Evolutionary conservation across 37 sponge, comb jelly and placozoan genomes (phyloP).

Genomic region (Ianthella basta): DNA sequence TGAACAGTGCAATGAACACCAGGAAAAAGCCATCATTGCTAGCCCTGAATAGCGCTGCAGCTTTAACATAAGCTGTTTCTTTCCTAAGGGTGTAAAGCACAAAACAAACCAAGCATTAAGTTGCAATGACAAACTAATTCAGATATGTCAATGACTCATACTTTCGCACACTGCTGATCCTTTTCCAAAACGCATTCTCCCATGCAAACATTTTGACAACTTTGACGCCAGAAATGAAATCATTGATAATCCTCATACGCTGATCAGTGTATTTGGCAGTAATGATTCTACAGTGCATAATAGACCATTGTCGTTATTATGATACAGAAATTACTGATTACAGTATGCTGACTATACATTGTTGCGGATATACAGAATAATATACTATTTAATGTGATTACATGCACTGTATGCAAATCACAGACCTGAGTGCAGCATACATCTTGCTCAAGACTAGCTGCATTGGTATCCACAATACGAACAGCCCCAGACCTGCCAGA

Average conservation of each 20-base stretch:
- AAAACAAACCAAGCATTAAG: too few relatives aligned
- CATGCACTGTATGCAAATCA: too few relatives aligned
- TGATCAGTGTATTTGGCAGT: too few relatives aligned
- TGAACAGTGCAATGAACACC: slow-evolving; percentile 43
- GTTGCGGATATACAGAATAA: too few relatives aligned
- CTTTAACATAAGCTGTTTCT: slow-evolving; percentile 37
- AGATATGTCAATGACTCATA: too few relatives aligned
- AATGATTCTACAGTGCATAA: too few relatives aligned
- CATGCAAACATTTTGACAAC: slow-evolving; percentile 40
- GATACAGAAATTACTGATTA: too few relatives aligned
- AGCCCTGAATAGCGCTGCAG: slow-evolving; percentile 50
- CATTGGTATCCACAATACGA: slow-evolving; percentile 11
- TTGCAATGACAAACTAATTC: too few relatives aligned
- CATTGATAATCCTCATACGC: too few relatives aligned
- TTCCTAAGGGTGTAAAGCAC: slow-evolving; percentile 29
- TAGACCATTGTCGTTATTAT: background rate
- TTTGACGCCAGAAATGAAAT: background rate
- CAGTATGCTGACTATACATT: too few relatives aligned
- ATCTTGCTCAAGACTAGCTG: slow-evolving; percentile 5
- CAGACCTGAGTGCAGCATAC: background rate
- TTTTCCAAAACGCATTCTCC: slow-evolving; percentile 32
- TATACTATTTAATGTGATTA: too few relatives aligned
- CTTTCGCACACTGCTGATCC: background rate
- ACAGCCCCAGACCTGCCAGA: slow-evolving; percentile 17
- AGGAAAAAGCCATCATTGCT: slow-evolving; percentile 55